Percentiles rank a stretch among this genome's conserved stretches.
phyloP scores from a whole-genome alignment of 2,888 invertebrate genomes.

The Heliconius ismenius region DNA sequence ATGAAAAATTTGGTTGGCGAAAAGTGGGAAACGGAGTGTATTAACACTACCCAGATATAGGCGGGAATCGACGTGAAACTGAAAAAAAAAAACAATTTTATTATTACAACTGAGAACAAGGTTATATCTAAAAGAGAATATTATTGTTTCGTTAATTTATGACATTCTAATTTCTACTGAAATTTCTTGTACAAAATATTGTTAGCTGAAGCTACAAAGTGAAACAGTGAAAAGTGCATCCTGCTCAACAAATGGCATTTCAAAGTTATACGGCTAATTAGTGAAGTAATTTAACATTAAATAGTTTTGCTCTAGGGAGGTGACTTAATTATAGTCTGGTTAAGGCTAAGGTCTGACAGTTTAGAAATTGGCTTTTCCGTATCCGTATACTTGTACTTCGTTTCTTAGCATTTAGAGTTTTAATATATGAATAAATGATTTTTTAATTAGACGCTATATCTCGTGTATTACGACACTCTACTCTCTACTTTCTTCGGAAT shows the following conservation, averaged over 20 bases:
- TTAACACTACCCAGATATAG: no score
- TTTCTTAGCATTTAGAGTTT: conserved; percentile 26
- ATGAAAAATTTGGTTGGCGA: no score
- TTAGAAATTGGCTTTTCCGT: conserved; percentile 15
- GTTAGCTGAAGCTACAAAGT: background rate
- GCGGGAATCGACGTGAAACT: no score
- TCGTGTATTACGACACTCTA: no score
- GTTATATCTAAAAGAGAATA: no score
- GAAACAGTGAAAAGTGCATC: conserved; percentile 29
- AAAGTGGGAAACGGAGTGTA: no score
- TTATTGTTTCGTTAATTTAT: background rate
- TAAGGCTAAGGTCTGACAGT: conserved; percentile 24
- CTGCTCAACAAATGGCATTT: conserved; percentile 24
- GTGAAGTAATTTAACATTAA: conserved; percentile 38
- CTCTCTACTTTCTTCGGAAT: no score
- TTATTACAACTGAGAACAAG: background rate
- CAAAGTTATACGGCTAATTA: conserved; percentile 37
- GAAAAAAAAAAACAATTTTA: background rate
- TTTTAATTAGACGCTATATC: no score
- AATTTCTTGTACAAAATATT: background rate
- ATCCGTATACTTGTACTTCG: background rate
- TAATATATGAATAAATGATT: no score
- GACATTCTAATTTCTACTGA: background rate
- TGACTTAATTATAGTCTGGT: conserved; percentile 54
- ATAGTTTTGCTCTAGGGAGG: conserved; percentile 47